phyloP scores from a whole-genome alignment of 2,888 invertebrate genomes.

The Fissipunctia ypsillon region DNA sequence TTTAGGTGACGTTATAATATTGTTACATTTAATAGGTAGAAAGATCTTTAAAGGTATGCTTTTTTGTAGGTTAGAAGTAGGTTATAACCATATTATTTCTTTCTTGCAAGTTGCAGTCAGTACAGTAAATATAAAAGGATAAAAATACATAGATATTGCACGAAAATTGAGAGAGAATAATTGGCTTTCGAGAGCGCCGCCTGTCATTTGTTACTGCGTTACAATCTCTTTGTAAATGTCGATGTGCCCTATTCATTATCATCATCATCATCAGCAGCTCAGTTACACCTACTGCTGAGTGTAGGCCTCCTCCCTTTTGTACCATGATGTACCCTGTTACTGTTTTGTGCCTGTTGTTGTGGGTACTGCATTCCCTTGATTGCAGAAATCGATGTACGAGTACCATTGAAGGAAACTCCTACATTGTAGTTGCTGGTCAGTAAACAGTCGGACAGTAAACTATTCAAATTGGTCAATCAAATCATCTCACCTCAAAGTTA shows the following conservation, averaged over 20 bases:
- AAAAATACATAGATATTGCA: too few species aligned
- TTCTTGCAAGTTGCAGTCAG: background rate
- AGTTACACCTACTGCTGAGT: too few species aligned
- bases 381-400: background rate
- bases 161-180: background rate
- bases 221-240: background rate
- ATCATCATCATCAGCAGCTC: too few species aligned
- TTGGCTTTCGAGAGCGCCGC: background rate
- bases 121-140: background rate
- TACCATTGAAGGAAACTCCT: background rate
- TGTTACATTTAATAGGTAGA: background rate
- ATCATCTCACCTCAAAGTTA: constrained; percentile 18
- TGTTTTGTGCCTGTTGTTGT: too few species aligned
- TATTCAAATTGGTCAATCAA: background rate
- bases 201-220: background rate
- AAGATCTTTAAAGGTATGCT: background rate
- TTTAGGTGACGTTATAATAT: background rate
- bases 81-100: background rate
- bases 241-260: background rate
- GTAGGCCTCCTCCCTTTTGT: too few species aligned
- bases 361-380: background rate
- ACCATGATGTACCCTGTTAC: background rate
- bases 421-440: background rate
- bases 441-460: background rate
- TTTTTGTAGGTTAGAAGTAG: background rate